Percentiles rank a stretch among this genome's conserved stretches.
phyloP scores from a whole-genome alignment of 2,888 invertebrate species.

The Nemotelus nigrinus region DNA sequence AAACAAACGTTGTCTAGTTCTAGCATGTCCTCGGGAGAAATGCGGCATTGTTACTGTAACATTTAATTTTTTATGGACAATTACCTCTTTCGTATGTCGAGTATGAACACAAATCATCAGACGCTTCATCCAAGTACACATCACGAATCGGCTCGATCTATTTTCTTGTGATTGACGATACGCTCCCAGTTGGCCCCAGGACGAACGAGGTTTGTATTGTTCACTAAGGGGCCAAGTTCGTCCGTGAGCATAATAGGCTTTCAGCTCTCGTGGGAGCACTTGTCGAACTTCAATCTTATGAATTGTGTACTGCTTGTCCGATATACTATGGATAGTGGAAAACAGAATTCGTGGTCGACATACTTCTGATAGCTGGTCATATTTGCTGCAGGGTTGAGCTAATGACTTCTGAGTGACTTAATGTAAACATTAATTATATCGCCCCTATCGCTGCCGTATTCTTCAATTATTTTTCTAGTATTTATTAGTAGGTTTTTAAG shows the following conservation, averaged over 20 bases:
- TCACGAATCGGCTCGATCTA: too few species aligned
- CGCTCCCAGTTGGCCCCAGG: too few species aligned
- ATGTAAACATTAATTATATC: too few species aligned
- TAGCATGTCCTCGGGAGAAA: neutral
- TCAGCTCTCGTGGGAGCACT: slow-evolving; percentile 31
- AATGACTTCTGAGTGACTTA: neutral
- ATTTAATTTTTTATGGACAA: neutral
- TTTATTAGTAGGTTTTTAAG: too few species aligned
- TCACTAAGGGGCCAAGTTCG: neutral
- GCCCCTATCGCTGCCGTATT: too few species aligned
- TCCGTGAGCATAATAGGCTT: slow-evolving; percentile 36
- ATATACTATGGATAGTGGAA: neutral
- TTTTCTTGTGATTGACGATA: too few species aligned
- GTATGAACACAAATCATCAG: neutral
- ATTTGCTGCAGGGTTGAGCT: neutral
- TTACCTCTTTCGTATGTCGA: neutral
- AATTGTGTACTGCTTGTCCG: slow-evolving; percentile 33
- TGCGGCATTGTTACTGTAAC: neutral
- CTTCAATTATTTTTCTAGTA: too few species aligned
- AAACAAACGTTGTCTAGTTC: neutral
- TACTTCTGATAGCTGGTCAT: neutral
- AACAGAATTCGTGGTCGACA: neutral
- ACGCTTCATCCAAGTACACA: neutral
- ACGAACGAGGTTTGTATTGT: neutral
- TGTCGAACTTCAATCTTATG: slow-evolving; percentile 43